Evolutionary conservation across 2,888 invertebrate species (phyloP).

Genomic region (Ochlodes sylvanus): DNA sequence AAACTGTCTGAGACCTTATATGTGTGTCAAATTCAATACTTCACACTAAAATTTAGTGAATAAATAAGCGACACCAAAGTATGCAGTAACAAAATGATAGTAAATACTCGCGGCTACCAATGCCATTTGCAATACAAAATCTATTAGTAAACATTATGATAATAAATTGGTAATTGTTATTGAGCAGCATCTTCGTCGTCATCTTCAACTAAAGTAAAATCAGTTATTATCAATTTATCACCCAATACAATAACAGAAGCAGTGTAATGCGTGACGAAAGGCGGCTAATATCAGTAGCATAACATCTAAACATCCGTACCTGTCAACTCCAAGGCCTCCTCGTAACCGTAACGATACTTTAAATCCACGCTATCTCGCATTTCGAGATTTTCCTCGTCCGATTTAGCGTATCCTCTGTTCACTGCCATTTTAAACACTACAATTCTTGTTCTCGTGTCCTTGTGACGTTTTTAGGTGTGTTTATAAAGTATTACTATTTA

Average conservation of each 20-base stretch:
- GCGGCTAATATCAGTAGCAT: background rate
- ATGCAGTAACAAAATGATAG: too few relatives aligned
- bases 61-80: too few relatives aligned
- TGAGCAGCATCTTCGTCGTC: too few relatives aligned
- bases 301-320: conserved; percentile 43
- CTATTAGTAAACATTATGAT: too few relatives aligned
- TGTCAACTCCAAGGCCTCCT: conserved; percentile 56
- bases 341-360: conserved; percentile 47
- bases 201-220: background rate
- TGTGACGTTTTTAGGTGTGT: background rate
- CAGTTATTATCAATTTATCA: background rate
- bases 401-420: conserved; percentile 24
- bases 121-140: too few relatives aligned
- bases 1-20: too few relatives aligned
- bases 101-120: too few relatives aligned
- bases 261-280: background rate
- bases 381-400: conserved; percentile 41
- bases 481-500: background rate
- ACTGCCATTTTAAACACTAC: conserved; percentile 33
- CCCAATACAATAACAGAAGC: background rate
- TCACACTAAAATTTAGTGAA: too few relatives aligned
- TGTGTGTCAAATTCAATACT: too few relatives aligned
- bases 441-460: conserved; percentile 23
- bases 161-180: too few relatives aligned
- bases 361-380: conserved; percentile 39